Evolutionary conservation across 1,140 invertebrate genomes (phyloP), one percentile per base, ranked within the genome.

Genomic region (Calycopis cecrops): DNA sequence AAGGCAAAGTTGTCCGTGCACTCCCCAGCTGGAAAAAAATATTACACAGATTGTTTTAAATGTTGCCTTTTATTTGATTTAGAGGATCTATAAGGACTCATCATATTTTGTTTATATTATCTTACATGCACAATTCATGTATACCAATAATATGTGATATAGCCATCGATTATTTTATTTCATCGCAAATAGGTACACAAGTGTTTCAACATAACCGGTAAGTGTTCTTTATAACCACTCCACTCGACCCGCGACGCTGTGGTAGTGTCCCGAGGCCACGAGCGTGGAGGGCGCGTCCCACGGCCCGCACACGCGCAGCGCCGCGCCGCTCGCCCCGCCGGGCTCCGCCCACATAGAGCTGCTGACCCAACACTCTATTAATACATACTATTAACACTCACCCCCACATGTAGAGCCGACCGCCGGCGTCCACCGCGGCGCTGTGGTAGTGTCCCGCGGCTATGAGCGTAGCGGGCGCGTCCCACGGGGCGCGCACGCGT

Each of bases 381-480:
- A n/a, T 37, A 40, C 12, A 40, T 40, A 40, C 10, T 11, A 3
- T 10, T 40, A 6, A 3, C 21, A 58, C 69, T 61, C 28, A 84
- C 78, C 80, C 78, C 78, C 80, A 80, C 0, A 70, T 81, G 48
- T 76, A 81, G 1, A 84, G 67, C 4, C 76, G 59, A 7, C 80
- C 80, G 21, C 78, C 78, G 0, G 57, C 58, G 49, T 81, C 80
- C 0, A 84, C 47, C 0, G 75, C 80, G 0, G 80, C 80, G 21
- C 75, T 80, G 56, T 84, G 80, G 62, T 84, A 84, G 59, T 81
- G 78, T 0, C 80, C 80, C 4, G 78, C 76, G 0, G 78, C 67
- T 7, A 81, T 38, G 8, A 51, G 35, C 0, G 55, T 40, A 0
- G 74, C 33, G 0, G 76, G 80, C 11, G 74, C 68, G 9, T 49